phyloP scores from a whole-genome alignment of 2,888 invertebrate genomes.

The Lepidocyrtoides sp. region DNA sequence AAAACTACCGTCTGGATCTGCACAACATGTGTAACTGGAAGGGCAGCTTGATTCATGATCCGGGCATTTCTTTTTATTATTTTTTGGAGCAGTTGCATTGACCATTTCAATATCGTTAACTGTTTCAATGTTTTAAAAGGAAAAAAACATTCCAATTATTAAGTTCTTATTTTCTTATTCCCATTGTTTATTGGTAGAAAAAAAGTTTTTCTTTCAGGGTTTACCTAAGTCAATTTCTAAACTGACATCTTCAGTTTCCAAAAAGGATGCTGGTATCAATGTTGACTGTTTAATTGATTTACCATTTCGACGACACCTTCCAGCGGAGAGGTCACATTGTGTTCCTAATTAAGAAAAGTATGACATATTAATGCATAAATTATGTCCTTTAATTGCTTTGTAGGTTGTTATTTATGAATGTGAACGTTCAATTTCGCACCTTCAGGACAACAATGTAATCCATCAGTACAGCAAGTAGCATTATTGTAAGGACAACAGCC shows the following conservation, averaged over 20 bases:
- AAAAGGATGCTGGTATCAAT: not conserved
- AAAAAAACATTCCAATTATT: no score
- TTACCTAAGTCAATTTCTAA: conserved; percentile 32
- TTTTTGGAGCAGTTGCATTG: not conserved
- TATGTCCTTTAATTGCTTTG: not conserved
- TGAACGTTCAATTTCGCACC: conserved; percentile 42
- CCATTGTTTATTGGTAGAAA: not conserved
- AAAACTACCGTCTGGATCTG: conserved; percentile 49
- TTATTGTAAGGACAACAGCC: conserved; percentile 81
- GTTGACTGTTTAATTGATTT: not conserved
- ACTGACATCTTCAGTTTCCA: not conserved
- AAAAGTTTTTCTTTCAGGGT: not conserved
- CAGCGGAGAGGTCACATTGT: conserved; percentile 63
- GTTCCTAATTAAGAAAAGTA: conserved; percentile 30
- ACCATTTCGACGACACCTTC: conserved; percentile 51
- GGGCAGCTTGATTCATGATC: conserved; percentile 73
- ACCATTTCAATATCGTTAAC: not conserved
- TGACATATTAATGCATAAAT: not conserved
- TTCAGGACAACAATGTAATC: conserved; percentile 80
- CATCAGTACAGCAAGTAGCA: conserved; percentile 81
- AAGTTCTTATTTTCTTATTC: no score
- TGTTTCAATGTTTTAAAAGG: not conserved
- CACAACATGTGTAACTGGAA: conserved; percentile 72
- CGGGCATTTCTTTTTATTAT: conserved; percentile 50
- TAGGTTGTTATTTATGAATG: not conserved